These are phyloP conservation scores for Maniola hyperantus DNA, from an alignment of 2,888 invertebrate genomes.

Conservation along the genomic window DNA sequence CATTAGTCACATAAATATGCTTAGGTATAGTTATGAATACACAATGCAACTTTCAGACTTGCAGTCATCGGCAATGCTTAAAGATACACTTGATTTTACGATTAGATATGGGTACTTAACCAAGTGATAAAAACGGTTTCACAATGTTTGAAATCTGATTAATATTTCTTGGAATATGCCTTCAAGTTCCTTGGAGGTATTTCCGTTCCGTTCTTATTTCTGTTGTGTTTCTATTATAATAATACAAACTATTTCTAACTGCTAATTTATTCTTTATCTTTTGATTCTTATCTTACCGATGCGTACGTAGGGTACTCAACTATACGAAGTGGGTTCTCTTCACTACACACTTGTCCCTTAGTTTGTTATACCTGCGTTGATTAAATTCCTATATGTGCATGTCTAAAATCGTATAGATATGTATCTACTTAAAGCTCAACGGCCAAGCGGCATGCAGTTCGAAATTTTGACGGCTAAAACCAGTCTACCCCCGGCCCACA, in stretches of 20 bases:
- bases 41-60: background rate
- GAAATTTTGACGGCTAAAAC: too few species aligned
- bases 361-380: background rate
- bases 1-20: background rate
- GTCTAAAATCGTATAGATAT: too few species aligned
- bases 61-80: constrained; percentile 2
- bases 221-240: background rate
- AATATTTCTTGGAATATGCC: too few species aligned
- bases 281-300: background rate
- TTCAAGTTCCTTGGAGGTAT: too few species aligned
- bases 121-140: background rate
- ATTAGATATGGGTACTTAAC: constrained; percentile 13
- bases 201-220: background rate
- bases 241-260: too few species aligned
- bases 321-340: background rate
- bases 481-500: too few species aligned
- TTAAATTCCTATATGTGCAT: background rate
- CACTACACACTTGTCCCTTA: background rate
- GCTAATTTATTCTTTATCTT: background rate
- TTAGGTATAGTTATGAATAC: background rate
- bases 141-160: background rate
- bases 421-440: too few species aligned
- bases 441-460: too few species aligned
- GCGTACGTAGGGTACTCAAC: background rate
- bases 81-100: constrained; percentile 10